A percentile compares a stretch with the other conserved stretches of the same genome.
phyloP scores from a whole-genome alignment of 1,140 invertebrate genomes.

The Drosophila kanapiae region DNA sequence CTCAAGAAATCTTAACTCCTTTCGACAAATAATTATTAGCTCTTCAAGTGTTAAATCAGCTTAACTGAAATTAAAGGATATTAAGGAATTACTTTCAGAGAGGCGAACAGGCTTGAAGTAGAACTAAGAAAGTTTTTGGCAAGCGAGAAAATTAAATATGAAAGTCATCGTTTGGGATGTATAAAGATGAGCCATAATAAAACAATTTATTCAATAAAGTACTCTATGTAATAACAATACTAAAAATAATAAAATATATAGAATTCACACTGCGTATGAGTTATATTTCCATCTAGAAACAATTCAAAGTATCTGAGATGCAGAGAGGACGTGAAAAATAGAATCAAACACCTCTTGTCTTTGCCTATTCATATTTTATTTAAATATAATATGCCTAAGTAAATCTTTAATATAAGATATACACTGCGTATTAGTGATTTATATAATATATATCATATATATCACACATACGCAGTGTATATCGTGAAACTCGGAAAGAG shows the following conservation, averaged over 20 bases:
- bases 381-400: too few relatives aligned
- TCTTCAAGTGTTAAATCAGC: neutral
- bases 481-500: too few relatives aligned
- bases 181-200: neutral
- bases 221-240: neutral
- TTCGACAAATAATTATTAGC: neutral
- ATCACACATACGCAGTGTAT: too few relatives aligned
- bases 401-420: neutral
- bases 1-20: neutral
- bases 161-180: neutral
- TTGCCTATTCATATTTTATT: neutral
- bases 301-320: neutral
- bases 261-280: neutral
- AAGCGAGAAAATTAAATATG: neutral
- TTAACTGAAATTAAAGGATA: slow-evolving; percentile 4
- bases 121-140: neutral
- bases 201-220: neutral
- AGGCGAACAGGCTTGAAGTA: neutral
- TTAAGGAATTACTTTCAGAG: neutral
- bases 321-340: too few relatives aligned
- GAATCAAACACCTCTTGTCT: neutral
- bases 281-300: neutral
- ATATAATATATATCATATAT: too few relatives aligned
- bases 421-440: slow-evolving; percentile 1
- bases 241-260: neutral